These are phyloP conservation scores for Paradisaea rubra DNA, from an alignment of 2,113 vertebrate species.

Conservation along the genomic window DNA sequence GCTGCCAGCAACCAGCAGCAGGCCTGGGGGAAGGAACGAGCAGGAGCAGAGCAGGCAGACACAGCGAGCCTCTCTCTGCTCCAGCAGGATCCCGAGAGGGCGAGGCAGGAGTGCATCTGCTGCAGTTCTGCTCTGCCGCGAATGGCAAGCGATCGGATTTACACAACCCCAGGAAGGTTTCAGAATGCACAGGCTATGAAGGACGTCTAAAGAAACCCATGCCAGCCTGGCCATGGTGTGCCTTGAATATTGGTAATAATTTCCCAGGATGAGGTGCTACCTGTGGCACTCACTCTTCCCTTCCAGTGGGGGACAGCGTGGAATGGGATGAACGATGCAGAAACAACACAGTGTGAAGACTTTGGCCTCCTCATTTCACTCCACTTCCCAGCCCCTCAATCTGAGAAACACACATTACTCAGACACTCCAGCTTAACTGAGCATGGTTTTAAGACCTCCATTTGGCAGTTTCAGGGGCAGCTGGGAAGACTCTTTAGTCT, in stretches of 20 bases:
- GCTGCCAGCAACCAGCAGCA: not conserved
- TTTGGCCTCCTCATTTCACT: not conserved
- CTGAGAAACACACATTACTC: not conserved
- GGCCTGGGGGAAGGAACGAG: not conserved
- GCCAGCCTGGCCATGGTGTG: not conserved
- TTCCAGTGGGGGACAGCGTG: accelerated
- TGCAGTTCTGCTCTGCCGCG: not conserved
- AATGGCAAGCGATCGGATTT: accelerated
- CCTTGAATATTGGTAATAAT: not conserved
- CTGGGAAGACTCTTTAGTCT: not conserved
- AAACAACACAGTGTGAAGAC: not conserved
- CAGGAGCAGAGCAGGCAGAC: not conserved
- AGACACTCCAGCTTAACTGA: not conserved
- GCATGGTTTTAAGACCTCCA: not conserved
- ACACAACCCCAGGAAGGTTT: not conserved
- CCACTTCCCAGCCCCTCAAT: not conserved
- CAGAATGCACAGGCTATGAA: not conserved
- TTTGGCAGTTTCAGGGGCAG: not conserved
- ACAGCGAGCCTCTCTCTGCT: not conserved
- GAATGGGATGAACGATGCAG: not conserved
- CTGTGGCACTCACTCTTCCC: not conserved
- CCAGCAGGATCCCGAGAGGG: not conserved
- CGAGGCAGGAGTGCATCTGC: accelerated
- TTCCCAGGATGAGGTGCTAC: not conserved
- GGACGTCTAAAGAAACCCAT: not conserved